These are phyloP conservation scores for Astreopora myriophthalma DNA, from an alignment of 64 coral and sea anemone genomes.

Conservation along the genomic window DNA sequence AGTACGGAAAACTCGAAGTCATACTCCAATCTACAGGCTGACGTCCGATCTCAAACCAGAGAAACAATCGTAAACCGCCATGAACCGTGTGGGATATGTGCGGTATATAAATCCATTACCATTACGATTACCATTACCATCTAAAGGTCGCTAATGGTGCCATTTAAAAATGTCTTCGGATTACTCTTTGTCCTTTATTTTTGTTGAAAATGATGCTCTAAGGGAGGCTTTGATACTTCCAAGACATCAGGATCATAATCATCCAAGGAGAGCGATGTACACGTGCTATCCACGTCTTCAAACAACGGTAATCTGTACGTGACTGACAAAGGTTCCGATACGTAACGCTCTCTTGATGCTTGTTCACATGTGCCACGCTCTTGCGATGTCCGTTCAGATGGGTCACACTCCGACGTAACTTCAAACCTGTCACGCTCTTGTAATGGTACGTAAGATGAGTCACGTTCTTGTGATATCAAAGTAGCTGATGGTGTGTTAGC, in stretches of 20 bases:
- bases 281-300: constrained; percentile 35
- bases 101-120: too few relatives aligned
- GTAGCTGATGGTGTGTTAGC: not conserved
- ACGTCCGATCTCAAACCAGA: too few relatives aligned
- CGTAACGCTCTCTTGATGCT: not conserved
- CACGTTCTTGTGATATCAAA: not conserved
- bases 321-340: not conserved
- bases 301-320: constrained; percentile 28
- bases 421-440: not conserved
- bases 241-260: not conserved
- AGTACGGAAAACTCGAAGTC: too few relatives aligned
- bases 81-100: too few relatives aligned
- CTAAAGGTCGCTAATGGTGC: too few relatives aligned
- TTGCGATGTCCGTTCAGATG: not conserved
- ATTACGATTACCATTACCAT: not conserved
- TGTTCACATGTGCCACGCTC: not conserved
- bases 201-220: not conserved
- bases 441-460: not conserved
- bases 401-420: not conserved
- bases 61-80: too few relatives aligned
- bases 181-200: too few relatives aligned
- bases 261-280: constrained; percentile 7
- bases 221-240: not conserved
- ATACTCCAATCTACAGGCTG: too few relatives aligned
- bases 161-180: too few relatives aligned